These are phyloP conservation scores for Oenanthe oenanthe DNA, from an alignment of 2,113 vertebrate species.

Conservation along the genomic window DNA sequence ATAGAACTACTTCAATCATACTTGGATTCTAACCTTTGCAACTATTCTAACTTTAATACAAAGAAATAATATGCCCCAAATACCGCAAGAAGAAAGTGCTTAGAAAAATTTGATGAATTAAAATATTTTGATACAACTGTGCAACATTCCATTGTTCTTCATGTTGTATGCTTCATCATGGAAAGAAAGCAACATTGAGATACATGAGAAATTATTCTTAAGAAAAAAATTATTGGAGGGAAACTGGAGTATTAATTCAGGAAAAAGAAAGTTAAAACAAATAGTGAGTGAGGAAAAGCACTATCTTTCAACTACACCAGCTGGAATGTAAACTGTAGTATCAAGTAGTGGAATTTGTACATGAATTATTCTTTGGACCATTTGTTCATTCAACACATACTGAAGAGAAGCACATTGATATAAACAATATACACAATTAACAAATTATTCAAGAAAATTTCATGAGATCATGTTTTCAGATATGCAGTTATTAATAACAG, in stretches of 20 bases:
- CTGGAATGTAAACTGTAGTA: background rate
- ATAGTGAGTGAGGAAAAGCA: background rate
- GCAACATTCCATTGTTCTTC: background rate
- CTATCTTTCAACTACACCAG: background rate
- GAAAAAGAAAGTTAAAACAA: background rate
- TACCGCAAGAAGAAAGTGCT: background rate
- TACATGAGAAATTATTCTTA: background rate
- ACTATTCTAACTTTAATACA: background rate
- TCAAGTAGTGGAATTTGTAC: background rate
- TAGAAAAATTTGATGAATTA: background rate
- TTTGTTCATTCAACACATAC: background rate
- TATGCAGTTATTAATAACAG: background rate
- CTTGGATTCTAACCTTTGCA: background rate
- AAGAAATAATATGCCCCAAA: background rate
- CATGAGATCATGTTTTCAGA: background rate
- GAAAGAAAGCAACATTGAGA: background rate
- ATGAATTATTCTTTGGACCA: background rate
- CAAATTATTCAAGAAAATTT: background rate
- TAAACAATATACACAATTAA: background rate
- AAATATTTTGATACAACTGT: background rate
- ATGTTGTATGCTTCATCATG: background rate
- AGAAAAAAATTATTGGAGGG: background rate
- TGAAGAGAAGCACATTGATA: background rate
- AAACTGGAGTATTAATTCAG: background rate
- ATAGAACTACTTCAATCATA: background rate